Evolutionary conservation across 2,113 vertebrate genomes (phyloP).

Genomic region (Xiphophorus hellerii): DNA sequence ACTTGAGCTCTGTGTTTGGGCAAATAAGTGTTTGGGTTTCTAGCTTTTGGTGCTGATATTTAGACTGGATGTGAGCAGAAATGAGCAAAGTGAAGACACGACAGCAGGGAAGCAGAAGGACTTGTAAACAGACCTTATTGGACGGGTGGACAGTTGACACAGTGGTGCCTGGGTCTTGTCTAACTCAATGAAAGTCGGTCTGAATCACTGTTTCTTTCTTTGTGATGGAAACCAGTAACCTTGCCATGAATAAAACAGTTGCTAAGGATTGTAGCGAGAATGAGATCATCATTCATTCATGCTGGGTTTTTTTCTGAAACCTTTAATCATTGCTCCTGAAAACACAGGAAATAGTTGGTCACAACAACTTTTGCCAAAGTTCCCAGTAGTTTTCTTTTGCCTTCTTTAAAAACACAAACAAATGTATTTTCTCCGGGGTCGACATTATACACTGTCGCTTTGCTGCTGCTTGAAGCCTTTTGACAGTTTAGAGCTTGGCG

Average conservation of each 20-base stretch:
- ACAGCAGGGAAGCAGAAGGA: conserved; percentile 40
- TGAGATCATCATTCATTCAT: too few species aligned
- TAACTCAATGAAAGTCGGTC: conserved; percentile 44
- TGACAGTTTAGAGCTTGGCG: background rate
- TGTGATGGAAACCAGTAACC: conserved; percentile 49
- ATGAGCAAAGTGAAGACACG: conserved; percentile 26
- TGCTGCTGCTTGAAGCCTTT: background rate
- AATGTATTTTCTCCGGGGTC: background rate
- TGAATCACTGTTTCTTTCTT: conserved; percentile 38
- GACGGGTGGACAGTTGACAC: conserved; percentile 37
- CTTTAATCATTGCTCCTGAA: background rate
- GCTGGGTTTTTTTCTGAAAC: too few species aligned
- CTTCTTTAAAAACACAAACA: background rate
- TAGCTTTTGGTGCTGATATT: conserved; percentile 30
- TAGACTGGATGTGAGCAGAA: conserved; percentile 36
- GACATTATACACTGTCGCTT: background rate
- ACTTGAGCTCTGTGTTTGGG: conserved; percentile 38
- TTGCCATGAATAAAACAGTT: conserved; percentile 51
- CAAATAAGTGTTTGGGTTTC: conserved; percentile 31
- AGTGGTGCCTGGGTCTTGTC: conserved; percentile 32
- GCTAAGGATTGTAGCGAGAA: background rate
- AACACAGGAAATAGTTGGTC: background rate
- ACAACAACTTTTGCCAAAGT: background rate
- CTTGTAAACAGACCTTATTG: conserved; percentile 23
- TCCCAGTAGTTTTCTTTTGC: background rate